These are phyloP conservation scores for Epirrhoe alternata DNA, from an alignment of 2,888 invertebrate genomes.

Conservation along the genomic window DNA sequence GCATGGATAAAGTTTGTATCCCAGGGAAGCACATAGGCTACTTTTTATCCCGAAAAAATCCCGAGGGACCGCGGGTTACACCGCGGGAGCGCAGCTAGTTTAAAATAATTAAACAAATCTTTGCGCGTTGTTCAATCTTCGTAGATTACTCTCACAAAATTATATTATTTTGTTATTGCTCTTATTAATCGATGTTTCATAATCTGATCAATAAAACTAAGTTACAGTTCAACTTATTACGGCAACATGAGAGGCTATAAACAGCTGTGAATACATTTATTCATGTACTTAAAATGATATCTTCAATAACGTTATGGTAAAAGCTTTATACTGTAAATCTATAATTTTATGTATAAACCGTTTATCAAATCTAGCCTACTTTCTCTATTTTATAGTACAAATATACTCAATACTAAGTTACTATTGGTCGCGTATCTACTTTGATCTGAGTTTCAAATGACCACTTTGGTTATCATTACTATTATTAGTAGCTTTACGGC, in stretches of 20 bases:
- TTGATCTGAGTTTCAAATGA: neutral
- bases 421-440: slow-evolving; percentile 1
- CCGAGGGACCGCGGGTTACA: no score
- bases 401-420: neutral
- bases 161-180: no score
- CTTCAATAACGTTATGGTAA: slow-evolving; percentile 45
- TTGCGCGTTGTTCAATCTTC: no score
- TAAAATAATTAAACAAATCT: no score
- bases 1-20: no score
- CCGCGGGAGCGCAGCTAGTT: no score
- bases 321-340: slow-evolving; percentile 42
- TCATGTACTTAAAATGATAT: slow-evolving; percentile 39
- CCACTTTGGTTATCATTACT: neutral
- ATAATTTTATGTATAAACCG: slow-evolving; percentile 39
- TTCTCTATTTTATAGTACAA: slow-evolving; percentile 35
- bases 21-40: no score
- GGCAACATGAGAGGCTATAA: slow-evolving; percentile 32
- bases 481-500: neutral
- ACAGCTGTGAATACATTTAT: slow-evolving; percentile 38
- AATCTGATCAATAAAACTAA: slow-evolving; percentile 41
- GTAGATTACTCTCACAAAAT: no score
- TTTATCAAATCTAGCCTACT: slow-evolving; percentile 39
- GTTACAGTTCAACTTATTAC: slow-evolving; percentile 23
- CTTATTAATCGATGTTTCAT: neutral
- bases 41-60: no score